phyloP scores from a whole-genome alignment of 2,113 vertebrate species.

The Burhinus oedicnemus region DNA sequence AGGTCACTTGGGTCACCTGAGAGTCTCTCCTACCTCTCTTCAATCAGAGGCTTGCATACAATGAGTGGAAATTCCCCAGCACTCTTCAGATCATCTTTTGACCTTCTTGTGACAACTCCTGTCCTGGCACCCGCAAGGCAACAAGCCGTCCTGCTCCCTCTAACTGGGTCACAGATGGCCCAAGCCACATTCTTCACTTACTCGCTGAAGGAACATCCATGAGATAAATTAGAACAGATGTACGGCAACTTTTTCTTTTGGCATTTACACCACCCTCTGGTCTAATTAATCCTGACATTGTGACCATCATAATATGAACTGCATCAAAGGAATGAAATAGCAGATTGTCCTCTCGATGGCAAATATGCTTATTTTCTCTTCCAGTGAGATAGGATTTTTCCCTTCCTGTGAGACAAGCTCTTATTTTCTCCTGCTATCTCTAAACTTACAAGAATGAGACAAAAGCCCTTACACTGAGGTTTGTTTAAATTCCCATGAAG shows the following conservation, averaged over 20 bases:
- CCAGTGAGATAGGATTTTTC: neutral
- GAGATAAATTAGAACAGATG: slow-evolving; percentile 70
- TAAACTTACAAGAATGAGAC: neutral
- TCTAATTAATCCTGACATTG: slow-evolving; percentile 70
- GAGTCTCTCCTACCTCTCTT: neutral
- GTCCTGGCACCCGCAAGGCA: slow-evolving; percentile 47
- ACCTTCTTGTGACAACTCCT: slow-evolving; percentile 36
- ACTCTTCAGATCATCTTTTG: neutral
- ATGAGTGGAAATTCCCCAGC: neutral
- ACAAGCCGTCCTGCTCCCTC: slow-evolving; percentile 18
- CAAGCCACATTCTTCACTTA: slow-evolving; percentile 51
- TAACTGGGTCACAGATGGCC: slow-evolving; percentile 81
- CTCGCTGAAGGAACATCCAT: slow-evolving; percentile 44
- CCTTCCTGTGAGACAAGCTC: neutral
- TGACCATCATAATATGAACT: slow-evolving; percentile 11
- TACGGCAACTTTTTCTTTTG: slow-evolving; percentile 47
- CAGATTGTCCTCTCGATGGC: slow-evolving; percentile 18
- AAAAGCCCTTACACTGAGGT: neutral
- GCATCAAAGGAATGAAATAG: slow-evolving; percentile 48
- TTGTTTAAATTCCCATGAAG: neutral
- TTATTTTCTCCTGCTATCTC: neutral
- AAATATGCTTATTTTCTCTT: slow-evolving; percentile 55
- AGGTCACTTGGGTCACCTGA: neutral
- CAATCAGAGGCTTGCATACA: neutral
- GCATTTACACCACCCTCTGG: slow-evolving; percentile 51